phyloP scores from a whole-genome alignment of 2,888 invertebrate genomes.

The Chydorus sphaericus region DNA sequence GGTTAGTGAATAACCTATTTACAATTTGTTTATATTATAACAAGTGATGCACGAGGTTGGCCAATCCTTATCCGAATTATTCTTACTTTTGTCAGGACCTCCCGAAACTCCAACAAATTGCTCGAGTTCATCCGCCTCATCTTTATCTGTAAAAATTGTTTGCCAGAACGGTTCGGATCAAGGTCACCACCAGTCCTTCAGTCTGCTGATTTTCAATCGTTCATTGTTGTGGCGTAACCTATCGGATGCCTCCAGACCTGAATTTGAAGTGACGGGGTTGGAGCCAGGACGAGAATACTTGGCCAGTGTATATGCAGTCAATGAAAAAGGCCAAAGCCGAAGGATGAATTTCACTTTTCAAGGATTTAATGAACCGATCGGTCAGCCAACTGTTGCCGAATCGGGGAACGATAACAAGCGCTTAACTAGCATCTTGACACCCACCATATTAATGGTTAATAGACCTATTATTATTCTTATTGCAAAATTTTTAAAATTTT shows the following conservation, averaged over 20 bases:
- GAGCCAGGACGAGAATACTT: slow-evolving; percentile 3
- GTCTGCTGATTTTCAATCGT: background rate
- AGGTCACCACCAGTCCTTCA: background rate
- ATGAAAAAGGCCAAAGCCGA: slow-evolving; percentile 1
- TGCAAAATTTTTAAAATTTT: too few species aligned
- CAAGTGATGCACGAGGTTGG: too few species aligned
- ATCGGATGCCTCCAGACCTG: background rate
- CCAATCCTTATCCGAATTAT: background rate
- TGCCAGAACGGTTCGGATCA: background rate
- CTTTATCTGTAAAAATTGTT: background rate
- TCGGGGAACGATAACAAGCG: background rate
- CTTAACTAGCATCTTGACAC: background rate
- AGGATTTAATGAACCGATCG: background rate
- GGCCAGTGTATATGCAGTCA: background rate
- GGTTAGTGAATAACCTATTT: slow-evolving; percentile 3
- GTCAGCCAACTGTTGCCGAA: slow-evolving; percentile 8
- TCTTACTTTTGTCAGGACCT: background rate
- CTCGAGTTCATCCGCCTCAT: background rate
- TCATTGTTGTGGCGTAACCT: background rate
- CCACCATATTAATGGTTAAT: too few species aligned
- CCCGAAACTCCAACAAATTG: slow-evolving; percentile 1
- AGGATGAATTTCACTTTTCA: background rate
- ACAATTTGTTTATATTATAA: background rate
- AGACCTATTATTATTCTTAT: too few species aligned
- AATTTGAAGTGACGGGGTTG: background rate